phyloP scores from a whole-genome alignment of 2,888 invertebrate species.

The Xylota segnis region DNA sequence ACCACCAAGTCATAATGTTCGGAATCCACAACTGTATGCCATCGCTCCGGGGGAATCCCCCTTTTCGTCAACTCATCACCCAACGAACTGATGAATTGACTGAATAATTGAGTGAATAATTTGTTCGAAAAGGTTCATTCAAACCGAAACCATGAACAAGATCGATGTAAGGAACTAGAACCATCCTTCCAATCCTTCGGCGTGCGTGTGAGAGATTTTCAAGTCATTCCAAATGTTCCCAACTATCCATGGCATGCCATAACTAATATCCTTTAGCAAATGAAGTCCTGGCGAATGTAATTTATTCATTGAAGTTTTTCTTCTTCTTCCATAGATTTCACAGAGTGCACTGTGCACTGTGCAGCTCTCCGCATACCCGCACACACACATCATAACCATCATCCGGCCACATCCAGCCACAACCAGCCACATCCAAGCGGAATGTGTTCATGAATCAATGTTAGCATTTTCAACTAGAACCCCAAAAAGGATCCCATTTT shows the following conservation, averaged over 20 bases:
- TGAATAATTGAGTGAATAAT: constrained; percentile 23
- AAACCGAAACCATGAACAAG: constrained; percentile 21
- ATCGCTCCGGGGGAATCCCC: not conserved
- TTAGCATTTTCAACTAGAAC: constrained; percentile 11
- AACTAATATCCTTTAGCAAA: constrained; percentile 16
- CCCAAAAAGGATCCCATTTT: not conserved
- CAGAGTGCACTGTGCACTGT: not conserved
- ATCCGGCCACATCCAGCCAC: not conserved
- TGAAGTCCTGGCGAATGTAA: constrained; percentile 47
- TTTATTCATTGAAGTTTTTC: constrained; percentile 59
- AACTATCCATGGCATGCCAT: constrained; percentile 29
- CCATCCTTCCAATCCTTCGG: not conserved
- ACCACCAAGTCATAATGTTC: not conserved
- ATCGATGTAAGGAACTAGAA: constrained; percentile 15
- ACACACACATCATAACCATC: not conserved
- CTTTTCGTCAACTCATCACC: not conserved
- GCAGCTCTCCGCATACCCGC: not conserved
- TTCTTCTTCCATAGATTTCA: not conserved
- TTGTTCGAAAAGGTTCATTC: not conserved
- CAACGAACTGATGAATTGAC: not conserved
- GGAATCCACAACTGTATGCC: not conserved
- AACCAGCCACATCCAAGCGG: constrained; percentile 7
- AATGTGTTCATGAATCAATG: constrained; percentile 52
- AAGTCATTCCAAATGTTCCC: constrained; percentile 35
- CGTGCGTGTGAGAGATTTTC: constrained; percentile 34